Evolutionary conservation across 2,888 invertebrate species (phyloP).

Genomic region (Hydraecia micacea): DNA sequence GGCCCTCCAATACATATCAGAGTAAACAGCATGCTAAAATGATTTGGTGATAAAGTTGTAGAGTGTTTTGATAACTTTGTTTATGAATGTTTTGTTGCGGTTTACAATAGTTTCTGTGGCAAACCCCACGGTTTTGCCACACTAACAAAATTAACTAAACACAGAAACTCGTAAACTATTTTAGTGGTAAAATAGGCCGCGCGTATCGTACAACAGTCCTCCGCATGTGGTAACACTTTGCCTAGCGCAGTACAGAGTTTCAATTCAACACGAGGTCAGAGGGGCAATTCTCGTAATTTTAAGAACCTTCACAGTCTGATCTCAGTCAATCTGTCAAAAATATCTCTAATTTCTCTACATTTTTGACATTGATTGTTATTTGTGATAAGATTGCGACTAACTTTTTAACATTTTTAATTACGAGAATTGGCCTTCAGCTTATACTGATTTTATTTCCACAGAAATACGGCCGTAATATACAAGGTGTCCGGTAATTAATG

Average conservation of each 20-base stretch:
- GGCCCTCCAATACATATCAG: not conserved
- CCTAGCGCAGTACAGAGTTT: not conserved
- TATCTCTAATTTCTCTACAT: too few species aligned
- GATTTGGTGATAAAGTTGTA: constrained; percentile 1
- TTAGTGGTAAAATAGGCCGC: not conserved
- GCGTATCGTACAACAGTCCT: not conserved
- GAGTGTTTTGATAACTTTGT: not conserved
- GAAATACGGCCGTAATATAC: too few species aligned
- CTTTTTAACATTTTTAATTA: too few species aligned
- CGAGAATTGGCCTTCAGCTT: too few species aligned
- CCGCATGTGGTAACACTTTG: not conserved
- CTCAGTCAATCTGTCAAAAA: too few species aligned
- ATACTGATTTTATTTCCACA: too few species aligned
- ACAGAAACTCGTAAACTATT: not conserved
- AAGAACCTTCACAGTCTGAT: too few species aligned
- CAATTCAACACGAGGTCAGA: not conserved
- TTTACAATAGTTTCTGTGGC: not conserved
- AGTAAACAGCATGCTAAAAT: not conserved
- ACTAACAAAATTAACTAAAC: not conserved
- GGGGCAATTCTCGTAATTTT: too few species aligned
- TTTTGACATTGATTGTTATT: too few species aligned
- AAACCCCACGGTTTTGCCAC: not conserved
- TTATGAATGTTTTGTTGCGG: not conserved
- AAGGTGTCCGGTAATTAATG: too few species aligned
- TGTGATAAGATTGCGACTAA: too few species aligned